Evolutionary conservation across 2,888 invertebrate species (phyloP), one percentile per base, ranked within the genome.

Genomic region (Slavum lentiscoides): DNA sequence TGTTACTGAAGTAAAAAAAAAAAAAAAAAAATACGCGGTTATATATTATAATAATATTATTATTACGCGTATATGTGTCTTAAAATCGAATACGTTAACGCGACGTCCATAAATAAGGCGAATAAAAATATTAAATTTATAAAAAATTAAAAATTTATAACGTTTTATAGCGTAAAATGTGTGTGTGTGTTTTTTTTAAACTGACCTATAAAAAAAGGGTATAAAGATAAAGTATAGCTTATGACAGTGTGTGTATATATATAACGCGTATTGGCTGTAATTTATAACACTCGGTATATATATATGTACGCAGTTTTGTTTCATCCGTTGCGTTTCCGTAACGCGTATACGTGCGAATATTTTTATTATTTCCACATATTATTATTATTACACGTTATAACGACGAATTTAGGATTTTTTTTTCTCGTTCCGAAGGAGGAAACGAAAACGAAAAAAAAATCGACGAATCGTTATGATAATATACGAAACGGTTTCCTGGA

Each of bases 81-180:
- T 66, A 43, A 21, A n/a, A 43, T 11, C 21, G 15, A 66, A n/a
- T 11, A 66, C 11, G 49, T 66, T 43, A 39, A 13, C 39, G n/a
- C 21, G 17, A 66, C 2, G 23, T 66, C 49, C n/a, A 66, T 66
- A 66, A 66, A 66, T 43, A 66, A 39, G 13, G n/a, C 7, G 43
- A 43, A 72, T 72, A 61, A 23, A 72, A 72, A 39, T 72, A 19
- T 19, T 49, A 39, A 37, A 58, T 49, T n/a, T 15, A 70, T 58
- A 37, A 39, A 70, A 13, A 30, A 19, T 11, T 11, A 49, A 73
- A 9, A 61, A 43, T 30, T 30, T 30, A 30, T 30, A 72, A 9
- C n/a, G 59, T 73, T 61, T 43, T 23, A 49, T 49, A 49, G 49
- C 11, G 49, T 49, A 13, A 9, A 49, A 43, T 49, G 13, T 11